phyloP scores from a whole-genome alignment of 2,888 invertebrate genomes.

The Papilio protenor region DNA sequence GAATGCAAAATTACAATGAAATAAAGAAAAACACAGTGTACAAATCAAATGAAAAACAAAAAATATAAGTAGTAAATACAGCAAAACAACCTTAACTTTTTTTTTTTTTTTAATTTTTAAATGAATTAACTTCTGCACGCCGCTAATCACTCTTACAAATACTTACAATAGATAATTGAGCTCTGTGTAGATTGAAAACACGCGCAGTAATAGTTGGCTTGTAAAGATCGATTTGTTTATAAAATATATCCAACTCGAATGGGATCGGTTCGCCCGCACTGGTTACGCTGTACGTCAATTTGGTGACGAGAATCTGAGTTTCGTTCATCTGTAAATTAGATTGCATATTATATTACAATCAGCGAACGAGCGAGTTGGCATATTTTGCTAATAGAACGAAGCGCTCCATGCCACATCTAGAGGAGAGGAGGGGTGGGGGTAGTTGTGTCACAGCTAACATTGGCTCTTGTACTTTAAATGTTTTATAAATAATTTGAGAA shows the following conservation, averaged over 20 bases:
- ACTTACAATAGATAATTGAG: neutral
- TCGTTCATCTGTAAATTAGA: neutral
- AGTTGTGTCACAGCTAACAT: neutral
- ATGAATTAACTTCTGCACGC: no score
- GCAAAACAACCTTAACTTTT: no score
- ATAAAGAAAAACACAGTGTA: no score
- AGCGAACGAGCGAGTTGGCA: no score
- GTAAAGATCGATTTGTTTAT: neutral
- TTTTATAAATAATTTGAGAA: constrained; percentile 9
- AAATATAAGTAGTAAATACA: no score
- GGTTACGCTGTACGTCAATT: neutral
- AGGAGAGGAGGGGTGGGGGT: neutral
- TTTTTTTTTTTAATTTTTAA: no score
- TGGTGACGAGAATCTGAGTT: neutral
- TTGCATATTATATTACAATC: neutral
- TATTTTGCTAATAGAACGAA: no score
- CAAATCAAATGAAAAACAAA: no score
- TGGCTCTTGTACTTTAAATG: neutral
- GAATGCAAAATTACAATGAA: no score
- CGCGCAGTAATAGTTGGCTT: neutral
- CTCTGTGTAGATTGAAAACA: neutral
- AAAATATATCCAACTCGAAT: neutral
- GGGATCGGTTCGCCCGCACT: neutral
- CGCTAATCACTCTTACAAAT: neutral
- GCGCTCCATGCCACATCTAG: no score